phyloP scores from a whole-genome alignment of 2,797 vertebrate species.

The Apogon talboti region DNA sequence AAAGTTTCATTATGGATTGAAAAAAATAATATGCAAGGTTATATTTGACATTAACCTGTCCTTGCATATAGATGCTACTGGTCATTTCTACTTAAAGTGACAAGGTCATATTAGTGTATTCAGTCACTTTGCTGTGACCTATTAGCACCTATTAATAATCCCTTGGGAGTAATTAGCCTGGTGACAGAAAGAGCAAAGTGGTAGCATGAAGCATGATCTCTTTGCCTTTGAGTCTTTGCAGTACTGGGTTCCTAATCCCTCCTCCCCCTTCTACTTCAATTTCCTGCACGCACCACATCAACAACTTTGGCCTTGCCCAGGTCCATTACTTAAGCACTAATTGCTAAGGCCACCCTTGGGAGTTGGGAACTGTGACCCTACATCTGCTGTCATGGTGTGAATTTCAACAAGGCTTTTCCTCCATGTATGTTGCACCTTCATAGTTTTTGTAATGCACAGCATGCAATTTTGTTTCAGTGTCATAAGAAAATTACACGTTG shows the following conservation, averaged over 20 bases:
- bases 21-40: background rate
- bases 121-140: slow-evolving; percentile 21
- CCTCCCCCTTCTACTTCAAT: slow-evolving; percentile 5
- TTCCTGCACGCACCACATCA: slow-evolving; percentile 52
- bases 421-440: background rate
- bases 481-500: slow-evolving; percentile 2
- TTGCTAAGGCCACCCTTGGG: slow-evolving; percentile 59
- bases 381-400: slow-evolving; percentile 54
- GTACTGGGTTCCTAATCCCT: slow-evolving; percentile 14
- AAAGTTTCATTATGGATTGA: too few relatives aligned
- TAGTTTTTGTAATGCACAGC: background rate
- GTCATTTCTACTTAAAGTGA: background rate
- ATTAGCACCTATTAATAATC: slow-evolving; percentile 60
- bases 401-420: slow-evolving; percentile 48
- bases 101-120: slow-evolving; percentile 28
- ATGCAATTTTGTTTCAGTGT: background rate
- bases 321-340: slow-evolving; percentile 66
- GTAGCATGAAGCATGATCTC: slow-evolving; percentile 55
- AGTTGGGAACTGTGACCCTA: slow-evolving; percentile 55
- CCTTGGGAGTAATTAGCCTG: slow-evolving; percentile 51
- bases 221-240: slow-evolving; percentile 41
- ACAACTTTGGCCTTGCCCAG: slow-evolving; percentile 39
- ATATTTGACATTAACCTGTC: slow-evolving; percentile 36
- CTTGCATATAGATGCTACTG: slow-evolving; percentile 13
- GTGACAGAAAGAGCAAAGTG: slow-evolving; percentile 16